Base-by-base conservation (phyloP, 2,888 invertebrate genomes). In the Fragum whitleyi region DNA sequence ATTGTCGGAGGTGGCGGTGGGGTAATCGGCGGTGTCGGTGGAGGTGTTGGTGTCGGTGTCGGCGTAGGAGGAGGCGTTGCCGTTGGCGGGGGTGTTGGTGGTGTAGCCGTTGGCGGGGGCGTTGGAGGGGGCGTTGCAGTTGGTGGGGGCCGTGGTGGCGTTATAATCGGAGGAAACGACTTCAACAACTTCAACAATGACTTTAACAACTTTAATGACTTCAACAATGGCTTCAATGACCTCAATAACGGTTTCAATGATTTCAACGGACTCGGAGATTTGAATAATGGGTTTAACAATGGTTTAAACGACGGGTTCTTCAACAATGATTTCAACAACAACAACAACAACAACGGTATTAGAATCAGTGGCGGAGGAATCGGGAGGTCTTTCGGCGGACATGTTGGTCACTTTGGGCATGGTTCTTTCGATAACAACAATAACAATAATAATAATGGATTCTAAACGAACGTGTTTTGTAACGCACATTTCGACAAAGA, bases 271-370 rank as follows among this genome's bases (percentile, higher is more conserved):
- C 32, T 62, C 62, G 28, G 28, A 19, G 21, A 32, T 36, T 32
- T 47, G 53, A 59, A 77, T 1, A 77, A 77, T 32, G 76, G 62
- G n/a, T 71, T 71, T 51, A 39, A 72, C 51, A 65, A 77, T 36
- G 55, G 36, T 2, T 47, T 29, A 42, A 57, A 72, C 65, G 28
- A 55, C 36, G 29, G 28, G 21, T 42, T 74, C 61, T 71, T 71
- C 29, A 32, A 69, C 75, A 75, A 75, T 23, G n/a, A 47, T 16
- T 28, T 28, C 26, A 53, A 53, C 55, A 55, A 72, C 39, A 61
- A 72, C 72, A 28, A 39, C n/a, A 21, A 39, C 39, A 39, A 55
- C 32, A 9, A 42, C n/a, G 59, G 26, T 19, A 26, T 21, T 16
- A 6, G 59, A 28, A 36, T 36, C 9, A 3, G 59, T 23, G 19